Conservation (phyloP, 2,888 invertebrate species). For the Epistrophella euchroma region DNA sequence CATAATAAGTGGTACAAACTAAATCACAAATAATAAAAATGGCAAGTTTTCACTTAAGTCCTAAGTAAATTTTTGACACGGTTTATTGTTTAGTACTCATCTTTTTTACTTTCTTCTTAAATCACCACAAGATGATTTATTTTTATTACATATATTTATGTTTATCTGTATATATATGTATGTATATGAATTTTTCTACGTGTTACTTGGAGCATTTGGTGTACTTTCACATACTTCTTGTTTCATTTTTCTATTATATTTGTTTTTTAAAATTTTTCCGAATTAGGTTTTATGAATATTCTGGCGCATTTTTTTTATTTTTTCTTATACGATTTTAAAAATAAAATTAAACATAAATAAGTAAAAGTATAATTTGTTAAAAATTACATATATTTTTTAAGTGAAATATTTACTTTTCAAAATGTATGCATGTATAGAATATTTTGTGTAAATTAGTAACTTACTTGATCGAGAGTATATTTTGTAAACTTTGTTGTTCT, state of each 20-base stretch:
- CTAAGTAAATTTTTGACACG: conserved; percentile 77
- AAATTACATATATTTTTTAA: conserved; percentile 54
- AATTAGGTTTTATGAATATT: conserved; percentile 33
- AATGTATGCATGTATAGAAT: conserved; percentile 70
- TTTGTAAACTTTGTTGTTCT: conserved; percentile 76
- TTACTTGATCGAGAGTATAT: conserved; percentile 75
- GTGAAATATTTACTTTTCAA: conserved; percentile 64
- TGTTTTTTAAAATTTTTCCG: conserved; percentile 26
- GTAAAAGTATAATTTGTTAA: conserved; percentile 34
- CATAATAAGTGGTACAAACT: conserved; percentile 61
- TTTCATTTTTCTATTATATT: conserved; percentile 27
- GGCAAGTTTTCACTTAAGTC: conserved; percentile 76
- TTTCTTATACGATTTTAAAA: conserved; percentile 26
- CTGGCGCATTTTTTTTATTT: conserved; percentile 15
- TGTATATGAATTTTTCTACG: conserved; percentile 47
- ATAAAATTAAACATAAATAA: conserved; percentile 22
- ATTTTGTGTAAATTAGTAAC: conserved; percentile 75
- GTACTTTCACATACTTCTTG: conserved; percentile 19
- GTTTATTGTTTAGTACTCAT: conserved; percentile 77
- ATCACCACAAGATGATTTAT: conserved; percentile 39
- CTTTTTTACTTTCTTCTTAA: conserved; percentile 44
- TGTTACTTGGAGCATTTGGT: conserved; percentile 40
- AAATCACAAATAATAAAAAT: conserved; percentile 76
- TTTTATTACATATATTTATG: conserved; percentile 27
- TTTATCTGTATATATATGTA: conserved; percentile 30